phyloP scores from a whole-genome alignment of 2,797 vertebrate species.

The Galaxias olidus region DNA sequence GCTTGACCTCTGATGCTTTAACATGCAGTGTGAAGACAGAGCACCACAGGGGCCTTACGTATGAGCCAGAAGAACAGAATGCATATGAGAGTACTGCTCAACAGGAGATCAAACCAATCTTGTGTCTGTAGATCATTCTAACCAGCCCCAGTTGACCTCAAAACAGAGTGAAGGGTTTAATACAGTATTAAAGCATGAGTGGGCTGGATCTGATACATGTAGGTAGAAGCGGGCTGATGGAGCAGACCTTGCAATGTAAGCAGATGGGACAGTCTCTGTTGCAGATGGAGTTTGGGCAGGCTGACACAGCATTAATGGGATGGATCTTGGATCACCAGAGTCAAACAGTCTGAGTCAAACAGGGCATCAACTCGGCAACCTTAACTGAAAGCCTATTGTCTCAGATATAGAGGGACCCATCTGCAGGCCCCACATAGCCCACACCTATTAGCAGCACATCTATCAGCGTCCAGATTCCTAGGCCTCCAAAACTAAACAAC shows the following conservation, averaged over 20 bases:
- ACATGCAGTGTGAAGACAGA: slow-evolving; percentile 22
- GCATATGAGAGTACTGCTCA: slow-evolving; percentile 29
- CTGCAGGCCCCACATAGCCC: slow-evolving; percentile 94
- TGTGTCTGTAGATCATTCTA: slow-evolving; percentile 29
- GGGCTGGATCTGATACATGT: slow-evolving; percentile 57
- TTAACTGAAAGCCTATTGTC: slow-evolving; percentile 11
- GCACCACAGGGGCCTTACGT: slow-evolving; percentile 12
- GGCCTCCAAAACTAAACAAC: slow-evolving; percentile 97
- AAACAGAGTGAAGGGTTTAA: slow-evolving; percentile 38
- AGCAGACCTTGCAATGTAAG: slow-evolving; percentile 60
- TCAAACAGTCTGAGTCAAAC: slow-evolving; percentile 30
- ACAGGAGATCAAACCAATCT: slow-evolving; percentile 31
- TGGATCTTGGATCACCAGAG: slow-evolving; percentile 51
- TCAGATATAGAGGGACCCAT: slow-evolving; percentile 97
- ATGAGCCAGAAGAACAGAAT: slow-evolving; percentile 30
- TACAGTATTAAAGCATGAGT: slow-evolving; percentile 41
- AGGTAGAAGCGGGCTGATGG: slow-evolving; percentile 51
- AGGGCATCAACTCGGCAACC: slow-evolving; percentile 18
- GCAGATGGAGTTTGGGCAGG: slow-evolving; percentile 51
- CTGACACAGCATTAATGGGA: slow-evolving; percentile 55
- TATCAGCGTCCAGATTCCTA: slow-evolving; percentile 96
- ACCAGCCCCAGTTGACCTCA: slow-evolving; percentile 31
- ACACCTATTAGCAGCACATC: slow-evolving; percentile 94
- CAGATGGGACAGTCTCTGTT: slow-evolving; percentile 72
- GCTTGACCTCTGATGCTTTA: slow-evolving; percentile 32